Base-by-base conservation (phyloP, 1,140 invertebrate species). In the Trinorchestia longiramus region DNA sequence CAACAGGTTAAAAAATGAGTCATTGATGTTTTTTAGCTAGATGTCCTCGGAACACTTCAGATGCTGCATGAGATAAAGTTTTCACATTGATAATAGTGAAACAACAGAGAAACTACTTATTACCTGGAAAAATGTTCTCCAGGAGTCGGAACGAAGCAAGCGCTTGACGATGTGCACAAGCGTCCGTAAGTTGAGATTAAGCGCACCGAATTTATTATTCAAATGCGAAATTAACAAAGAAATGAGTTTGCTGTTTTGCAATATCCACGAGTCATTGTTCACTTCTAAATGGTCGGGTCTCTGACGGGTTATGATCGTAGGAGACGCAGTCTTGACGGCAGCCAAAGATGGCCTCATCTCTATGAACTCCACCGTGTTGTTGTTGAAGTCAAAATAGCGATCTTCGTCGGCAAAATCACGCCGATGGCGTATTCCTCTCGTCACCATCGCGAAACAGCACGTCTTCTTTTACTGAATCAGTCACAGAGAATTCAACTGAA, bases 131-230 rank as follows among this genome's bases (percentile, higher is more conserved):
- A 96, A 96, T 53, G 42, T 95, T 90, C 96, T 91, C 96, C 96
- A 96, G 1, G 96, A 96, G 77, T 96, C 96, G 11, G 96, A 96
- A 40, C 96, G 96, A 0, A 97, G 95, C 36, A 97, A 95, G 19
- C 87, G 95, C 94, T 97, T 97, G 44, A 97, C 97, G 96, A 96
- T 97, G 95, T 97, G 98, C 97, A 97, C 98, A 97, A 97, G 97
- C 97, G 36, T 97, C 97, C 95, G 97, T 95, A 62, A 97, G 96
- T 96, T 96, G 53, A 96, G 44, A 91, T 96, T 96, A 42, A 96
- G 96, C 43, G 96, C 92, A 45, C 92, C 92, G 40, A 94, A 94
- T n/a, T 94, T 94, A 47, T 43, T 44, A n/a, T 94, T 15, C 47
- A 94, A 94, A 47, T 45, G 92, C 44, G 92, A 94, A 11, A 94